Percentiles rank a stretch among this genome's conserved stretches.
phyloP scores from a whole-genome alignment of 1,140 invertebrate species.

The Solen grandis region DNA sequence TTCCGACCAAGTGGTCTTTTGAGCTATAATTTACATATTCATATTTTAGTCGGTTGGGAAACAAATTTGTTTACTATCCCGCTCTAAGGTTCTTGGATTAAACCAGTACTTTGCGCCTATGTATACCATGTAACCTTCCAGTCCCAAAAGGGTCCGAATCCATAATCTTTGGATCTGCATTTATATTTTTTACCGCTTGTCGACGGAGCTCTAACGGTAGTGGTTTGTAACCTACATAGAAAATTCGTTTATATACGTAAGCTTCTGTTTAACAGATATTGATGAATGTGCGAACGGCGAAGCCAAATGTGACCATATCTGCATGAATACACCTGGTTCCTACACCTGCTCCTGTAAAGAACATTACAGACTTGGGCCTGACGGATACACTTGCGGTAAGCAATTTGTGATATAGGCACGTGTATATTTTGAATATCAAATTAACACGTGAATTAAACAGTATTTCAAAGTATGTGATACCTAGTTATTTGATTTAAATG shows the following conservation, averaged over 20 bases:
- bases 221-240: neutral
- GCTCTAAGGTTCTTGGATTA: too few relatives aligned
- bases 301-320: neutral
- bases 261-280: conserved; percentile 6
- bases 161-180: neutral
- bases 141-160: neutral
- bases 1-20: too few relatives aligned
- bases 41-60: too few relatives aligned
- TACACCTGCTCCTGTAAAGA: neutral
- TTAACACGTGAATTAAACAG: too few relatives aligned
- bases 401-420: too few relatives aligned
- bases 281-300: conserved; percentile 7
- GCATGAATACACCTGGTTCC: neutral
- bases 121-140: too few relatives aligned
- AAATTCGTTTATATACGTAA: neutral
- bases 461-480: too few relatives aligned
- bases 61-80: too few relatives aligned
- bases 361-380: neutral
- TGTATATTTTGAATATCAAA: too few relatives aligned
- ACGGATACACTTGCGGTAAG: neutral
- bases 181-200: neutral
- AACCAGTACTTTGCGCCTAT: too few relatives aligned
- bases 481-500: too few relatives aligned
- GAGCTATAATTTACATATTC: too few relatives aligned
- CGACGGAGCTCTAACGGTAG: neutral